phyloP scores from a whole-genome alignment of 2,797 vertebrate genomes.

The Neomorphus geoffroyi region DNA sequence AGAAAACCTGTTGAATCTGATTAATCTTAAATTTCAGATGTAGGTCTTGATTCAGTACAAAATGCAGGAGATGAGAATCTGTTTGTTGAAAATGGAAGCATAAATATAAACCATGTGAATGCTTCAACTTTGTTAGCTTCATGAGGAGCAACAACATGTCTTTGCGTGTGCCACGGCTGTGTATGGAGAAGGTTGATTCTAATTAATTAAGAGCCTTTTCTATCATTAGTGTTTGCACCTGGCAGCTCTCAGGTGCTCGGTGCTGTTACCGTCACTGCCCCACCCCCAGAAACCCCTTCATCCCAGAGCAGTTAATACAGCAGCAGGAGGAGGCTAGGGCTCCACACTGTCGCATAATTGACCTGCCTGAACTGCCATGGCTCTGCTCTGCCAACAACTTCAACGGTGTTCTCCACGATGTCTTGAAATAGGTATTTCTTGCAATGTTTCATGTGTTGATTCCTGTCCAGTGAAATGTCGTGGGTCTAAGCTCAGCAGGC shows the following conservation, averaged over 20 bases:
- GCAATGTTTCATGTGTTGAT: background rate
- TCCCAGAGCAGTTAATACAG: background rate
- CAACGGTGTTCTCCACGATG: background rate
- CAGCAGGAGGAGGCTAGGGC: background rate
- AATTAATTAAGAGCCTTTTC: background rate
- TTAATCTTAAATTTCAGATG: conserved; percentile 51
- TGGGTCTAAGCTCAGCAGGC: background rate
- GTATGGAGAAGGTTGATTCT: background rate
- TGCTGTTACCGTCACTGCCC: rapidly evolving
- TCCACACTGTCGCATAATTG: background rate
- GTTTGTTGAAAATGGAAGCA: background rate
- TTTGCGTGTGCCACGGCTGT: background rate
- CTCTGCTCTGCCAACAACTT: background rate
- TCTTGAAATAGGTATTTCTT: background rate
- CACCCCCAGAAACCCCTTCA: background rate
- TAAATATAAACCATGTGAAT: background rate
- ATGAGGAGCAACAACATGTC: background rate
- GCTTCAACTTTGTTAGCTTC: background rate
- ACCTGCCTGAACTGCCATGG: background rate
- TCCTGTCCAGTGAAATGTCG: background rate
- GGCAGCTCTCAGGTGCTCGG: background rate
- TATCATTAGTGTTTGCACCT: background rate
- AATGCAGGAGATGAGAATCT: conserved; percentile 12
- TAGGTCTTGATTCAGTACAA: conserved; percentile 6
- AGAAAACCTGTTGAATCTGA: conserved; percentile 35